Evolutionary conservation across 1,140 invertebrate genomes (phyloP), one percentile per base, ranked within the genome.

Genomic region (Philotrypesis tridentata): DNA sequence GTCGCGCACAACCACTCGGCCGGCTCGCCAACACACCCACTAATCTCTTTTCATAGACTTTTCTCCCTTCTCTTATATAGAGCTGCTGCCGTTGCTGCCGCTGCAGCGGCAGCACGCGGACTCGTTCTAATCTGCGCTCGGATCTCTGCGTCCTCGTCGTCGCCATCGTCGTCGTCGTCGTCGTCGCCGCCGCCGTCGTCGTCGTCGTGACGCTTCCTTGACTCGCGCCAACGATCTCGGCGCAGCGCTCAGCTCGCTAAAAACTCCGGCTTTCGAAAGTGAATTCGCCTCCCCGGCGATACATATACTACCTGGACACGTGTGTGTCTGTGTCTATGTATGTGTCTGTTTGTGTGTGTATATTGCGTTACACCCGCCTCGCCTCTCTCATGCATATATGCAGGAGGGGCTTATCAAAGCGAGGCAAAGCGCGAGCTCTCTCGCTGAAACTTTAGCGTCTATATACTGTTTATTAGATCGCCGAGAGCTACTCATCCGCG

Each of bases 1-100:
- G 88, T 88, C 89, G 89, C 89, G 89, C 89, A 87, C 89, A 81
- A 75, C 71, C 79, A 81, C 70, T 75, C 63, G 61, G 55, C 65
- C 43, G 43, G 55, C 63, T 82, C 80, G 70, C 82, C 86, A 80
- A 88, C 88, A 88, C 88, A 89, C 88, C 88, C 88, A 88, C 88
- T 87, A 87, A 89, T 89, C 87, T 87, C 65, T 79, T 85, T 89
- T 31, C 33, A 65, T 29, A 40, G 37, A 65, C 72, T 80, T 74
- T 48, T 74, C 79, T 80, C 71, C 77, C 67, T 79, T 67, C 37
- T 48, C 68, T 25, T 33, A n/a, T 17, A n/a, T 2, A 55, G 48
- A 48, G 3, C 48, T n/a, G 48, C 21, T n/a, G 48, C 21, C 9
- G 33, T 9, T 37, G 33, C 33, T 37, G 33, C 33, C 9, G 33